Evolutionary conservation across 2,888 invertebrate genomes (phyloP).

Genomic region (Saturnia pavonia): DNA sequence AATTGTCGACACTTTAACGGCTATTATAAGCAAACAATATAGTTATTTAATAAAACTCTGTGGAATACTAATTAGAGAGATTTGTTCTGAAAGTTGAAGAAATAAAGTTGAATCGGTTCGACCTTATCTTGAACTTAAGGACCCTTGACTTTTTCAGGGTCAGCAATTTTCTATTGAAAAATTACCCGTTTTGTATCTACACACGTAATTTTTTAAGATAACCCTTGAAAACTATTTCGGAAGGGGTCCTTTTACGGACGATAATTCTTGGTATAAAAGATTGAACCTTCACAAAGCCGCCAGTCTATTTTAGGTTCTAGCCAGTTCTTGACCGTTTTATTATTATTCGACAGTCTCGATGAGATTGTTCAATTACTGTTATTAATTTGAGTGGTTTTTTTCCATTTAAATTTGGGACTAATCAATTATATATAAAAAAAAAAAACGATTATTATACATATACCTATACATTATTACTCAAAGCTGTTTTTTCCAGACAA

Average conservation of each 20-base stretch:
- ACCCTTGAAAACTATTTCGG: conserved; percentile 10
- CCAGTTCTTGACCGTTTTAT: not conserved
- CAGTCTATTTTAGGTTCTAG: conserved; percentile 1
- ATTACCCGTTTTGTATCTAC: conserved; percentile 3
- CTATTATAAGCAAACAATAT: no score
- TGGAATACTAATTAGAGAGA: not conserved
- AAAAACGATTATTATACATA: not conserved
- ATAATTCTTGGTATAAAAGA: not conserved
- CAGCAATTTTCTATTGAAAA: conserved; percentile 6
- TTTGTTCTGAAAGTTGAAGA: not conserved
- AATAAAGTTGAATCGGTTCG: not conserved
- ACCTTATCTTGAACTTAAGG: not conserved
- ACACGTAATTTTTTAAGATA: conserved; percentile 14
- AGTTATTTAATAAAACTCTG: not conserved
- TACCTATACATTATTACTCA: no score
- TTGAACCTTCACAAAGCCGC: conserved; percentile 2
- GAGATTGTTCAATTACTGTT: conserved; percentile 3
- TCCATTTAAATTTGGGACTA: not conserved
- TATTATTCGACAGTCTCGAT: not conserved
- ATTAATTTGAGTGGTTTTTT: not conserved
- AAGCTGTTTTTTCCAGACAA: no score
- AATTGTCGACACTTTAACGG: no score
- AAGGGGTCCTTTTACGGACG: not conserved
- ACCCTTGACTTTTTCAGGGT: conserved; percentile 4
- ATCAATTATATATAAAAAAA: not conserved